Base-by-base conservation (phyloP, 2,113 vertebrate species). In the Dunckerocampus dactyliophorus region DNA sequence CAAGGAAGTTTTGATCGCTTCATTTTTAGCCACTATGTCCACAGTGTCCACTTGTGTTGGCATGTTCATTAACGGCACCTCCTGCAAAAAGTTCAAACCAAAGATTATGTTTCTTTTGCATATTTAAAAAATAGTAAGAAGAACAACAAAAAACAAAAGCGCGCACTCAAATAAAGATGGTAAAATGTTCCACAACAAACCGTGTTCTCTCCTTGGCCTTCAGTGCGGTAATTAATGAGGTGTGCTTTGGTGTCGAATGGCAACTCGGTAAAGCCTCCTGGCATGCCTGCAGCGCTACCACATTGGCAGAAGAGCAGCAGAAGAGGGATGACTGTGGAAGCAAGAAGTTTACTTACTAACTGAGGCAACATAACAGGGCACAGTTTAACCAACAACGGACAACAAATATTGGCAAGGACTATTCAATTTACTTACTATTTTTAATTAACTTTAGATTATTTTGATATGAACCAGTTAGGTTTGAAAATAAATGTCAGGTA, bases 161-260 rank as follows among this genome's bases (percentile, higher is more conserved):
- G 3, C 39, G 14, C 39, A 43, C 12, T 43, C 13, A 9, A 22
- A 8, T 9, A 46, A 16, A 45, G 21, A 46, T 22, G 8, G 13
- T 1, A 15, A 43, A 19, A 6, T 22, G 14, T 19, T 31, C 22
- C 21, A 9, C 6, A 14, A 60, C 92, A 91, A 76, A 98, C 96
- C 71, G 82, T 82, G 68, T 92, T 88, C 79, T 95, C 91, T 47
- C 93, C 93, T 46, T 89, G 92, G 31, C 91, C 92, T 80, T 98
- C 96, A 19, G 94, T 93, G 67, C 82, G 84, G 90, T 94, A 97
- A 0, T 92, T 43, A 24, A 81, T 94, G 86, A 89, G 92, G 80
- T 79, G 88, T 81, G 93, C 92, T 81, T 96, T 95, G 19, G 88
- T 86, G n/a, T 83, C 87, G 22, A 60, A 81, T 17, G 88, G 86